These are phyloP conservation scores for Pteronura brasiliensis DNA, from an alignment of 2,113 vertebrate species.

Conservation along the genomic window DNA sequence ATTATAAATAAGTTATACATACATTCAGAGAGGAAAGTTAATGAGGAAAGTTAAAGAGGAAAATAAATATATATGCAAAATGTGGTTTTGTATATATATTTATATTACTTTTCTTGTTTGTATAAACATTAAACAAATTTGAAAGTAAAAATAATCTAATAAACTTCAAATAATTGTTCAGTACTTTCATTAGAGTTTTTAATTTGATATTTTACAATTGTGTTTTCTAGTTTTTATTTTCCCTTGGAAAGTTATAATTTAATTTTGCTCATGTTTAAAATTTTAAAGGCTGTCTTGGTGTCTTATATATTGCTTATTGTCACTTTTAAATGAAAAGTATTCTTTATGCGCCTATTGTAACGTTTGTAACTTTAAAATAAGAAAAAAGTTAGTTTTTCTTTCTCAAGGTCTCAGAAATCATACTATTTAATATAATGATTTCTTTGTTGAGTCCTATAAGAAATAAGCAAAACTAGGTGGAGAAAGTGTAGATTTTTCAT, in stretches of 20 bases:
- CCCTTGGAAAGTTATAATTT: neutral
- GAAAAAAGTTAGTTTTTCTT: neutral
- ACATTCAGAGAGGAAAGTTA: neutral
- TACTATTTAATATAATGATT: neutral
- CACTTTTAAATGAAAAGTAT: constrained; percentile 6
- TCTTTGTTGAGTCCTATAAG: neutral
- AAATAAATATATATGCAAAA: neutral
- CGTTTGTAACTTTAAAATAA: constrained; percentile 17
- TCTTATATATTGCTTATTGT: neutral
- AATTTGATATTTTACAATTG: neutral
- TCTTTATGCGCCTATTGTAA: neutral
- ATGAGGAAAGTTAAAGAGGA: neutral
- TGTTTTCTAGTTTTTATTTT: constrained; percentile 19
- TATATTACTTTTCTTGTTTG: constrained; percentile 16
- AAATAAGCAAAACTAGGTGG: neutral
- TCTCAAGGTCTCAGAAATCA: neutral
- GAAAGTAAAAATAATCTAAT: neutral
- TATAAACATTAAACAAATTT: constrained; percentile 2
- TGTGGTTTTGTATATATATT: neutral
- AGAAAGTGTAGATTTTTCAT: neutral
- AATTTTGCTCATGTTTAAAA: neutral
- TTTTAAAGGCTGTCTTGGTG: neutral
- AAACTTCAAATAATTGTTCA: neutral
- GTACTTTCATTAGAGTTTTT: neutral
- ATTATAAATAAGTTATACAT: neutral